phyloP scores from a whole-genome alignment of 1,140 invertebrate genomes.

The Drosophila hydei region DNA sequence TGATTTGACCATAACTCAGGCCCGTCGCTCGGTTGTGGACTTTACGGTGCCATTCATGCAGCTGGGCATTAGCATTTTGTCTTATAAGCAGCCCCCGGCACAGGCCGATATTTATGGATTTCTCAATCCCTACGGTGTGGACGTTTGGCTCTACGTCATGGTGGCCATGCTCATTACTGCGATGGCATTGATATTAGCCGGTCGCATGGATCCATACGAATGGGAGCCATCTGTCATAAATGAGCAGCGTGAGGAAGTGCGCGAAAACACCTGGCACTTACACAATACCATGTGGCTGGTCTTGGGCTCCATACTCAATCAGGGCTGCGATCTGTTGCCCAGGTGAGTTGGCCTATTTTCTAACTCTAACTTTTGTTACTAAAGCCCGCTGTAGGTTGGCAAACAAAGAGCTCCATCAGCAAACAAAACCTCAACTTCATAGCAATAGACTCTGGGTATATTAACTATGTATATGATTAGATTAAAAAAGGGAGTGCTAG shows the following conservation, averaged over 20 bases:
- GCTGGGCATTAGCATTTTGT: conserved; percentile 93
- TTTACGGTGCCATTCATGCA: conserved; percentile 97
- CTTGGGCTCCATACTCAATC: conserved; percentile 90
- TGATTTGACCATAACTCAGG: conserved; percentile 95
- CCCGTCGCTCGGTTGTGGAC: conserved; percentile 91
- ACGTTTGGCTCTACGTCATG: conserved; percentile 97
- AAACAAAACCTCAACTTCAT: too few species aligned
- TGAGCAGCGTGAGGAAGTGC: conserved; percentile 87
- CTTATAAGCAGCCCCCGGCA: conserved; percentile 94
- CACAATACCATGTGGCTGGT: conserved; percentile 91
- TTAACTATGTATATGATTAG: too few species aligned
- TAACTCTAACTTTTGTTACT: too few species aligned
- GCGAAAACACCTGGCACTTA: conserved; percentile 91
- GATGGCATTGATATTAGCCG: conserved; percentile 94
- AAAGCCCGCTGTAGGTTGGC: too few species aligned
- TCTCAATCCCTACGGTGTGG: conserved; percentile 93
- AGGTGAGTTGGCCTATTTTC: too few species aligned
- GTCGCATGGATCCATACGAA: conserved; percentile 90
- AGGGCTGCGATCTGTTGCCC: conserved; percentile 91
- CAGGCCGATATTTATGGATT: conserved; percentile 95
- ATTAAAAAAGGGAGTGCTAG: too few species aligned
- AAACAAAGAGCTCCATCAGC: too few species aligned
- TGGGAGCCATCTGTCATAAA: conserved; percentile 93
- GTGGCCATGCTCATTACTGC: conserved; percentile 96
- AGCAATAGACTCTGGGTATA: too few species aligned